Percentiles rank a stretch among this genome's conserved stretches.
These are phyloP conservation scores for Cephus spinipes DNA, from an alignment of 2,888 invertebrate genomes.

Conservation along the genomic window DNA sequence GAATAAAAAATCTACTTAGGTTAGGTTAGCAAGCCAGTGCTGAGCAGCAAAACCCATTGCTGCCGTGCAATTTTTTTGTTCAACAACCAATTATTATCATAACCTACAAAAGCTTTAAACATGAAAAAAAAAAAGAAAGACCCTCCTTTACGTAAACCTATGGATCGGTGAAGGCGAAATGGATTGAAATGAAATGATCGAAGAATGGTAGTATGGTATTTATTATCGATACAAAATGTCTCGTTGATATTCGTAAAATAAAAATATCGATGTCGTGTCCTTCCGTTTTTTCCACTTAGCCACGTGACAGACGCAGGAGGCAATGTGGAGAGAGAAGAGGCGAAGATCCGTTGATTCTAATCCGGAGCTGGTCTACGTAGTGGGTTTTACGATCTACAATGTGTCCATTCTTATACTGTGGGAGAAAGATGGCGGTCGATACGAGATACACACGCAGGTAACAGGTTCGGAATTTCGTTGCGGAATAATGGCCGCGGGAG, in stretches of 20 bases:
- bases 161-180: neutral
- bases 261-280: neutral
- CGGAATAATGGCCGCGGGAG: slow-evolving; percentile 1
- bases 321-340: neutral
- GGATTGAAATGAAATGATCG: neutral
- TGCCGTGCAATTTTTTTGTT: neutral
- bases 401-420: neutral
- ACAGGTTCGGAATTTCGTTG: neutral
- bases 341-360: neutral
- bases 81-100: neutral
- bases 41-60: neutral
- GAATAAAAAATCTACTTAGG: neutral
- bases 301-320: neutral
- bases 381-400: neutral
- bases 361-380: neutral
- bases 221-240: neutral
- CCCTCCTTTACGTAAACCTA: neutral
- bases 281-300: neutral
- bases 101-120: neutral
- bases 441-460: neutral
- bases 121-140: neutral
- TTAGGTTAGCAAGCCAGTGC: neutral
- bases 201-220: neutral
- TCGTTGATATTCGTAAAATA: neutral
- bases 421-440: neutral